Base-by-base conservation (phyloP, 2,888 invertebrate species). In the Lithophane semibrunnea region DNA sequence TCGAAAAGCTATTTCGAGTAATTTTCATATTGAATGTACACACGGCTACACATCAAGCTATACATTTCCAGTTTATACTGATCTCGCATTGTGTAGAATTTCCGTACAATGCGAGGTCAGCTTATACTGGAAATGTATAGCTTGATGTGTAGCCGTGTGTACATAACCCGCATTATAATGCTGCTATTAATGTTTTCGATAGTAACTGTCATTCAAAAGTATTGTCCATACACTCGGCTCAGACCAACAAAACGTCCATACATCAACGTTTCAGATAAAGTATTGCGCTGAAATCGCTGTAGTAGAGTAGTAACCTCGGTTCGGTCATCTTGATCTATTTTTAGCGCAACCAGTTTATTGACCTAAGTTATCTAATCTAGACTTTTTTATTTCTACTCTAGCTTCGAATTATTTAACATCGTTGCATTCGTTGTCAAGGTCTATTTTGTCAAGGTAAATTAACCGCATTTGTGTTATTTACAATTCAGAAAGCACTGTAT, bases 351-450 rank as follows among this genome's bases (percentile, higher is more conserved):
- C n/a, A 74, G 68, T 81, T 67, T 75, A 60, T 66, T 79, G 75
- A 79, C 64, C 74, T 65, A 73, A 60, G 42, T 83, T 78, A 75
- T 37, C 10, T 71, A 61, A 77, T 24, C 24, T 54, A 73, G 44
- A 64, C 1, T 24, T 37, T 16, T 29, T 68, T n/a, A 56, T 61
- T 60, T n/a, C 13, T 29, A 13, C 16, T 69, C 24, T 42, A 61
- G 47, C 42, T 58, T 47, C 2, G 21, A 64, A 71, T 78, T 61
- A 70, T 63, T 58, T 64, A 61, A 52, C 29, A 42, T 56, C 37
- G 52, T 13, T 44, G 8, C 49, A 58, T 60, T 78, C 69, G 54
- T 66, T 73, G 86, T 52, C 75, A 83, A 75, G 70, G 75, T 75
- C 24, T 58, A 13, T 21, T 47, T 56, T 13, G 42, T 54, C 54